Evolutionary conservation across 2,113 vertebrate species (phyloP), one percentile per base, ranked within the genome.

Genomic region (Aramus guarauna): DNA sequence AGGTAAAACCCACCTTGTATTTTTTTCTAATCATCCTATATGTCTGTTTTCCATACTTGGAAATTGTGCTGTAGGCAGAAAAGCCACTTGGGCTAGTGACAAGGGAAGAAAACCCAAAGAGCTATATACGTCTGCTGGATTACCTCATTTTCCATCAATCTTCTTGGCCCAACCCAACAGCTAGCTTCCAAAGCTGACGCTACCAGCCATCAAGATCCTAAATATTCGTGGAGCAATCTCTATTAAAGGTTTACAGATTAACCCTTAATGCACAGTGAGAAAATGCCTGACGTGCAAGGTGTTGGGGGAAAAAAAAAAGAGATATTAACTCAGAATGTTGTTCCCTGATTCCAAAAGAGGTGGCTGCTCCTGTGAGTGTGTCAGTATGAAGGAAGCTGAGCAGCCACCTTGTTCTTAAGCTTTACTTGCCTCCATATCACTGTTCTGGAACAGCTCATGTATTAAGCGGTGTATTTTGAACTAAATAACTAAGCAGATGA

Each of bases 231-330:
- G 23, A 60, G 12, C n/a, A 32, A 36, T 56, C 22, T 45, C 26
- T 23, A 3, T 32, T 62, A 68, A 90, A 63, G 85, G 20, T 26
- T 52, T 67, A 71, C 3, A 3, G 14, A 14, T 76, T 76, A 68
- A 88, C 58, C 11, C 30, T 69, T 69, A 58, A 39, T 36, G 9
- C 10, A 16, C 6, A 43, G 24, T 39, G 37, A 68, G 48, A 60
- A 88, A 75, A 75, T 6, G 12, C 13, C 39, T 48, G 18, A 14
- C 12, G 34, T 78, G 20, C 15, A 37, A 18, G 15, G 30, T 39
- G 7, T 23, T 0, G 0, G 17, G 29, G 19, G 27, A 60, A 34
- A 14, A 15, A 41, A 9, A 34, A 4, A 19, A 5, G 26, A 30
- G 4, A 34, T 15, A 2, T 20, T 22, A 29, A 52, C 56, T 71